Evolutionary conservation across 2,797 vertebrate species (phyloP), one percentile per base, ranked within the genome.

Genomic region (Rhynchonycteris naso): DNA sequence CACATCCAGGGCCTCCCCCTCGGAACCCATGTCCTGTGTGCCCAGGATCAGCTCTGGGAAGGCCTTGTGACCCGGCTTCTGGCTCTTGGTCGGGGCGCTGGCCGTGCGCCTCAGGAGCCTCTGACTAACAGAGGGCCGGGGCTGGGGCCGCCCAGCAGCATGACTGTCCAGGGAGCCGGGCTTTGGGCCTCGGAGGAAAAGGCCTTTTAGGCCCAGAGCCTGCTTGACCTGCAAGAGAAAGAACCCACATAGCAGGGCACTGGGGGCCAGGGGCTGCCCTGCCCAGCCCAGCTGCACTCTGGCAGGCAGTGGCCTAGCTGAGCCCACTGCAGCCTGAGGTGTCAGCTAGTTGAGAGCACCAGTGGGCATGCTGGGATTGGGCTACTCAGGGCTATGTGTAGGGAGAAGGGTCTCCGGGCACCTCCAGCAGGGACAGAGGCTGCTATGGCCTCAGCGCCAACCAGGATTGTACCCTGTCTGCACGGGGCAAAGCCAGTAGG

Each of bases 181-280:
- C 98, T 99, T 99, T 99, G 99, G 99, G 98, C 99, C 99, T 99
- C 99, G 99, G 98, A 99, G 99, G 98, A 99, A 99, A 92, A 99
- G 99, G 91, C 99, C 99, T 99, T 99, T 99, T 99, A 99, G 99
- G 98, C 99, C 99, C 97, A 99, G 99, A 98, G 98, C 98, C 97
- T 99, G 99, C 97, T 98, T 99, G 98, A 98, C 99, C 99, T 99
- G 98, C 91, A 97, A 98, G 94, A 96, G 35, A 97, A 96, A 91
- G 58, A 85, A 50, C 26, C 43, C 54, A 47, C 94, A 52, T 98
- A 89, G 88, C 14, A 21, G 56, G 93, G 59, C n/a, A 14, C 50
- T 1, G 0, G 72, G 35, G 68, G 14, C 81, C 71, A 0, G 75
- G 43, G 24, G 3, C 15, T 0, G 11, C 59, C 30, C 26, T 33